phyloP scores from a whole-genome alignment of 2,888 invertebrate species.

The Epistrophe eligans region DNA sequence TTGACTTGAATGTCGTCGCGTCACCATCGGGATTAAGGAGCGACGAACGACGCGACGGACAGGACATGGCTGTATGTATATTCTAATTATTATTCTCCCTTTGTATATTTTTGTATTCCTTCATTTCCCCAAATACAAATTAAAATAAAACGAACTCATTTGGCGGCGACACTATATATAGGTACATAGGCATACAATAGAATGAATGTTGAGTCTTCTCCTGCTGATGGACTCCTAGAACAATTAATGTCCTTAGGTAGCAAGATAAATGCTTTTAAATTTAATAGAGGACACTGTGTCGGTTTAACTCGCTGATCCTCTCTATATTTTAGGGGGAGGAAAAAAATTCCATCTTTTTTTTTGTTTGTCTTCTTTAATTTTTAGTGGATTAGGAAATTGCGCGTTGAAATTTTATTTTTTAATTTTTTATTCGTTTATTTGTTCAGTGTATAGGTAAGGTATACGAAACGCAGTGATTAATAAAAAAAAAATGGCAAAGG shows the following conservation, averaged over 20 bases:
- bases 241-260: conserved; percentile 72
- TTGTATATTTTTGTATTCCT: neutral
- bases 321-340: neutral
- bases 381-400: conserved; percentile 58
- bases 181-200: neutral
- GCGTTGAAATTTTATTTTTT: conserved; percentile 52
- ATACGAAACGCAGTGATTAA: conserved; percentile 39
- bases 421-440: neutral
- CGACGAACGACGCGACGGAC: neutral
- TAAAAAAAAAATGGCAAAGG: conserved; percentile 46
- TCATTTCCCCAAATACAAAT: conserved; percentile 28
- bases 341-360: neutral
- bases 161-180: conserved; percentile 7
- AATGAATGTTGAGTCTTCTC: conserved; percentile 5
- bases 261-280: conserved; percentile 69
- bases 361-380: conserved; percentile 41
- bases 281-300: conserved; percentile 63
- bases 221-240: neutral
- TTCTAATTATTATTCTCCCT: conserved; percentile 40
- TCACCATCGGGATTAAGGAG: conserved; percentile 50
- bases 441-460: no score
- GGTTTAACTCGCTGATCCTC: conserved; percentile 39
- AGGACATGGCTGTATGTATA: no score
- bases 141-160: conserved; percentile 26
- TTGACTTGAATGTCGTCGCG: conserved; percentile 12